Evolutionary conservation across 2,113 vertebrate genomes (phyloP), one percentile per base, ranked within the genome.

Genomic region (Anser cygnoides): DNA sequence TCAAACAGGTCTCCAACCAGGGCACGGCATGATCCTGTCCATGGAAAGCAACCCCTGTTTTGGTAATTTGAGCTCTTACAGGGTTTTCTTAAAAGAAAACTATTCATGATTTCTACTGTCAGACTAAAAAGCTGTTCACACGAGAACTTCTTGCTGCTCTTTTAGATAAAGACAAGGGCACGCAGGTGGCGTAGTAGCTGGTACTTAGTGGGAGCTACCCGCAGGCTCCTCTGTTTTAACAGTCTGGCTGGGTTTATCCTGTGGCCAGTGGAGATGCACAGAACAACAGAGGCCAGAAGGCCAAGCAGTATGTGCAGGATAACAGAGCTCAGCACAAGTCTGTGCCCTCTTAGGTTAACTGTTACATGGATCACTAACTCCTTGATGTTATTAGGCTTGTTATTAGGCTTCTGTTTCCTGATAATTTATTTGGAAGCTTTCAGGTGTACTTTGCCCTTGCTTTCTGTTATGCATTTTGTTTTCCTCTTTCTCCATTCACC

Each of bases 251-350:
- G 66, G 39, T 50, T 73, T 14, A 25, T 13, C 25, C 65, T 74
- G 74, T 2, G 5, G 71, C 44, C 52, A 26, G 0, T 1, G 26
- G 25, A 2, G 22, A 3, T 5, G 16, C 29, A 59, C 50, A 80
- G 44, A 28, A 65, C 22, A 54, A 6, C 16, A 23, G 22, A 6
- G 28, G 37, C 16, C 50, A 28, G 9, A 17, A 70, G 57, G 18
- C 4, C 63, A 68, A 65, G 19, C 25, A 61, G 25, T 41, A 13
- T 1, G 3, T 31, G 13, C 9, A 10, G 1, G 2, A 41, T 1
- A 52, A 44, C 31, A 44, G 20, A 67, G 37, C 43, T 67, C 31
- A 79, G 37, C 39, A 75, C 46, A 43, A 41, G 31, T 25, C 26
- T 75, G 19, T 1, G 3, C 72, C 28, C 63, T 13, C 11, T 28